Base-by-base conservation (phyloP, 2,797 vertebrate species). In the Eleutherodactylus coqui region DNA sequence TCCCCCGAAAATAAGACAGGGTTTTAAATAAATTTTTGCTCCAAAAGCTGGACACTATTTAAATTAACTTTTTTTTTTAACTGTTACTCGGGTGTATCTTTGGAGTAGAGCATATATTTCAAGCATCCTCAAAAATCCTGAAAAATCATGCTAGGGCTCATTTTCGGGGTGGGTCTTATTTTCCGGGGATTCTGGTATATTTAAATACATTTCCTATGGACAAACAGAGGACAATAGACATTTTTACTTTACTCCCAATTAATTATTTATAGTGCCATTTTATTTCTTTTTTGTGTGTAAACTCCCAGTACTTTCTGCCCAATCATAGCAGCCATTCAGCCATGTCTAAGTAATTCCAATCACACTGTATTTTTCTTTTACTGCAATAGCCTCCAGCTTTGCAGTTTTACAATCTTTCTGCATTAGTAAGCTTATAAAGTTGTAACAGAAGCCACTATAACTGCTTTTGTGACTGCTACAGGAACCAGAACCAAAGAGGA, bases 281-380 rank as follows among this genome's bases (percentile, higher is more conserved):
- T 67, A 17, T 67, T 34, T 67, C 1, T 19, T 67, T 36, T 36
- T 34, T 36, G n/a, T 27, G 8, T 32, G 19, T 53, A 51, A 69
- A 34, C 47, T 27, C 17, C 41, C 10, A 58, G 38, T n/a, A 73
- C 19, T 73, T 53, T 55, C n/a, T 75, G 36, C 38, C 69, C 51
- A 83, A 83, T 83, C 38, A 73, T 24, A 36, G 55, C 38, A 83
- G 72, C 45, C 38, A 83, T 29, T 72, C 69, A 83, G 14, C 69
- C 51, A 58, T 83, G 47, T 70, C 81, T 83, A 75, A 83, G 36
- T 83, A 73, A 83, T 83, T 83, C 81, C 81, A 83, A 83, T 83
- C 81, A 83, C 81, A 83, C 55, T 75, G 69, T 41, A 83, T 58
- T 83, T 83, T 69, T 83, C 36, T 43, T 83, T 83, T 83, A 75